phyloP scores from a whole-genome alignment of 1,140 invertebrate species.

The Zaprionus lachaisei region DNA sequence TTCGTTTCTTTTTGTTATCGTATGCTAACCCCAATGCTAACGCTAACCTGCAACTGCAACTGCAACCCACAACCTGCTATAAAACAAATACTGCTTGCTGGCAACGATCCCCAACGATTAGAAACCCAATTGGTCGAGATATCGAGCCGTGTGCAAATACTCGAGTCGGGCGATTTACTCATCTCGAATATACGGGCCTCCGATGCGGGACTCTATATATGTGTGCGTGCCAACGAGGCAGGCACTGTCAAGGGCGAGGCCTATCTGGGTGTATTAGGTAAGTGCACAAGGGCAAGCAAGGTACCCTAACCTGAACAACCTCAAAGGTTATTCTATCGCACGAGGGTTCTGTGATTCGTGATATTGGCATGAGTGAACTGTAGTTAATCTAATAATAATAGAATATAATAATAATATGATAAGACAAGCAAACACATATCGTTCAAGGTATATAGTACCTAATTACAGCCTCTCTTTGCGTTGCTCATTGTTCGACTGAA shows the following conservation, averaged over 20 bases:
- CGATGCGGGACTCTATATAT: conserved; percentile 95
- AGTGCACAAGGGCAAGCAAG: conserved; percentile 59
- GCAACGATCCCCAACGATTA: conserved; percentile 26
- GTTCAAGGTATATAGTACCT: background rate
- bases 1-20: conserved; percentile 34
- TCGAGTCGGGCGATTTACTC: conserved; percentile 93
- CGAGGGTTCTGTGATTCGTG: background rate
- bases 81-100: conserved; percentile 43
- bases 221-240: conserved; percentile 94
- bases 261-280: conserved; percentile 93
- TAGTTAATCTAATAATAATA: background rate
- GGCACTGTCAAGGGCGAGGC: conserved; percentile 93
- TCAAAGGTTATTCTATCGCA: background rate
- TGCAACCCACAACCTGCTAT: conserved; percentile 16
- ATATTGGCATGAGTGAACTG: background rate
- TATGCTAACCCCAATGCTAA: conserved; percentile 52
- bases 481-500: background rate
- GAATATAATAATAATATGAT: too few species aligned
- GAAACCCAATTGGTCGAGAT: conserved; percentile 83
- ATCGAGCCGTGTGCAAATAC: conserved; percentile 91
- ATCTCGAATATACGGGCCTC: conserved; percentile 92
- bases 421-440: too few species aligned
- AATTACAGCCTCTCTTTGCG: background rate
- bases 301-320: background rate
- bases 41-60: conserved; percentile 29